phyloP scores from a whole-genome alignment of 2,888 invertebrate species.

The Piscicola geometra region DNA sequence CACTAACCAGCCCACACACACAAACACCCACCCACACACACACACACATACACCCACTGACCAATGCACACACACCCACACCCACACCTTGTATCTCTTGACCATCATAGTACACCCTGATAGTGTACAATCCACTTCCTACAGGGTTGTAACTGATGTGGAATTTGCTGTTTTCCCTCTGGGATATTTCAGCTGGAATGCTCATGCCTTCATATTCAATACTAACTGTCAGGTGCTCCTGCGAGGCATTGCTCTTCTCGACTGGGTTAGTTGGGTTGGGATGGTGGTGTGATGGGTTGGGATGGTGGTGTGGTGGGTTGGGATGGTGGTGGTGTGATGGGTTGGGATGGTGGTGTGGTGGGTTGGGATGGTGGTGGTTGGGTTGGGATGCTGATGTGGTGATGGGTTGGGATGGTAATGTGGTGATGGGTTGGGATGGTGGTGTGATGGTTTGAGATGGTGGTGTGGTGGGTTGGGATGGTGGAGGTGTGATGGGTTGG shows the following conservation, averaged over 20 bases:
- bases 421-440: background rate
- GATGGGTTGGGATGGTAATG: background rate
- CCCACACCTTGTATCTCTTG: slow-evolving; percentile 75
- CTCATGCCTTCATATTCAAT: slow-evolving; percentile 66
- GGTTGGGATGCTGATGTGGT: background rate
- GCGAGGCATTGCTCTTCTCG: slow-evolving; percentile 72
- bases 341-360: background rate
- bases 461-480: too few species aligned
- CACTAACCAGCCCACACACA: too few species aligned
- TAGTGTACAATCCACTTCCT: slow-evolving; percentile 64
- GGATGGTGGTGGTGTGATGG: background rate
- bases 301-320: background rate
- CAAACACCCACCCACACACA: too few species aligned
- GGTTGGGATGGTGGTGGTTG: background rate
- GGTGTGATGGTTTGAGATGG: too few species aligned
- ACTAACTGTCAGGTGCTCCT: slow-evolving; percentile 82
- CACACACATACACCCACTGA: background rate
- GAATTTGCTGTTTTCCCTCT: slow-evolving; percentile 61
- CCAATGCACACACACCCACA: slow-evolving; percentile 1
- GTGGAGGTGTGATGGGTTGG: too few species aligned
- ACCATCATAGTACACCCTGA: slow-evolving; percentile 90
- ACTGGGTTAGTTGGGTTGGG: slow-evolving; percentile 60
- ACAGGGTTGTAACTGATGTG: slow-evolving; percentile 61
- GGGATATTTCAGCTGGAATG: slow-evolving; percentile 72
- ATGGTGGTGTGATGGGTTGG: background rate